Base-by-base conservation (phyloP, 2,797 vertebrate species). In the Anguilla obscura region DNA sequence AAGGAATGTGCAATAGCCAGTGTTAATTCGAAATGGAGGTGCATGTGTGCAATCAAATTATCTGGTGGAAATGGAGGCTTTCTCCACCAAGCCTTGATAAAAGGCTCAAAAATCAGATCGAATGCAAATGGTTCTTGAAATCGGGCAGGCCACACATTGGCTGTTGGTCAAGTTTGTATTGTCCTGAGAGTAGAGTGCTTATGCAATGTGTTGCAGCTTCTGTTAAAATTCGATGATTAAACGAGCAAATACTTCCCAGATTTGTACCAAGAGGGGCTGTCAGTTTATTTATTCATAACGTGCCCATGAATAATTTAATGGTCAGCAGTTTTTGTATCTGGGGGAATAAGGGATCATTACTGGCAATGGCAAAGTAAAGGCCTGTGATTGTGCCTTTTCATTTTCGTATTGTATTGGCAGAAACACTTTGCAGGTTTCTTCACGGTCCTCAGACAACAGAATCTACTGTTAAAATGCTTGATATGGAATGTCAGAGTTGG, bases 271-370 rank as follows among this genome's bases (percentile, higher is more conserved):
- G 85, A 88, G 90, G 63, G 88, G 91, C 93, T 93, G 94, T 94
- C 90, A 91, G 92, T 95, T 95, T 94, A 95, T 94, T 96, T 95
- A 96, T 96, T 96, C 93, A 95, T 94, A 91, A 91, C 3, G 83
- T 92, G 91, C 89, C 91, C 91, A 93, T 96, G 92, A 95, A 96
- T 95, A 95, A 95, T 96, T 96, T 93, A 96, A 86, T 52, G 89
- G 92, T 96, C 94, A 95, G 93, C 93, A 93, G 89, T 94, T 95
- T 94, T 95, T 82, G 93, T 92, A 91, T 94, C 88, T 90, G 89
- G 89, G 88, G 90, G 90, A 66, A 82, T 48, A 52, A 52, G 56
- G 91, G 91, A 92, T 93, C 88, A 91, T 94, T 92, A 93, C 94
- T 93, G 90, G 92, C 88, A 91, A 91, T 93, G 93, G 91, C 93